phyloP scores from a whole-genome alignment of 2,888 invertebrate genomes.

The Drosophila ustulata region DNA sequence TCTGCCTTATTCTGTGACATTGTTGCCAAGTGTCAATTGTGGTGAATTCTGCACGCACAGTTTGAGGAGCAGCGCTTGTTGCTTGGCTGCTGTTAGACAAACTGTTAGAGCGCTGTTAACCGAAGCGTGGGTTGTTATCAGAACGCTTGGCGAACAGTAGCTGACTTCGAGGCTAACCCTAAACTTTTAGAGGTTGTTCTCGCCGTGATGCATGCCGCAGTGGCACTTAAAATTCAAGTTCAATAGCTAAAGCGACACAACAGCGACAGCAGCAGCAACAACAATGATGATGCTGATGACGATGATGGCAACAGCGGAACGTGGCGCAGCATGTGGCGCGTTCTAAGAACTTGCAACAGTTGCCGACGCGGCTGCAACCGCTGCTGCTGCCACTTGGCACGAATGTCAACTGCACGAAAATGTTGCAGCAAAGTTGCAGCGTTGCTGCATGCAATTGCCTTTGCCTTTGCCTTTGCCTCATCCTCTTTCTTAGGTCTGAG shows the following conservation, averaged over 20 bases:
- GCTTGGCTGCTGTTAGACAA: neutral
- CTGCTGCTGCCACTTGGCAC: constrained; percentile 73
- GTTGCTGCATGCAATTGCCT: constrained; percentile 50
- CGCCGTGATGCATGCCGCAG: constrained; percentile 14
- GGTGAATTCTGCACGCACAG: constrained; percentile 5
- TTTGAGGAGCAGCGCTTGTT: neutral
- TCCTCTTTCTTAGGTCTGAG: constrained; percentile 44
- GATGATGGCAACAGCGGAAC: constrained; percentile 63
- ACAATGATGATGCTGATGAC: constrained; percentile 24
- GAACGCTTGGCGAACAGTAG: constrained; percentile 29
- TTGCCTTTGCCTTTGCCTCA: constrained; percentile 31
- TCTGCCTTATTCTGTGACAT: neutral
- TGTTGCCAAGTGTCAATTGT: constrained; percentile 9
- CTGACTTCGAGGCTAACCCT: constrained; percentile 36
- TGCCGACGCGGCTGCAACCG: constrained; percentile 61
- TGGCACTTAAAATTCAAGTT: constrained; percentile 78
- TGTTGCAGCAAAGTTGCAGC: constrained; percentile 56
- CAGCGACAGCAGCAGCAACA: constrained; percentile 29
- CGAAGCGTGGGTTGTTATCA: constrained; percentile 12
- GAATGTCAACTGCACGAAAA: constrained; percentile 81
- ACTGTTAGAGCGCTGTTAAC: neutral
- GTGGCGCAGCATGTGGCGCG: constrained; percentile 79
- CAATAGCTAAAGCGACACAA: constrained; percentile 58
- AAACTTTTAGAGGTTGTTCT: constrained; percentile 35
- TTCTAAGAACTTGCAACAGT: constrained; percentile 79